Conservation (phyloP, 2,797 vertebrate genomes). For the Aeoliscus strigatus region DNA sequence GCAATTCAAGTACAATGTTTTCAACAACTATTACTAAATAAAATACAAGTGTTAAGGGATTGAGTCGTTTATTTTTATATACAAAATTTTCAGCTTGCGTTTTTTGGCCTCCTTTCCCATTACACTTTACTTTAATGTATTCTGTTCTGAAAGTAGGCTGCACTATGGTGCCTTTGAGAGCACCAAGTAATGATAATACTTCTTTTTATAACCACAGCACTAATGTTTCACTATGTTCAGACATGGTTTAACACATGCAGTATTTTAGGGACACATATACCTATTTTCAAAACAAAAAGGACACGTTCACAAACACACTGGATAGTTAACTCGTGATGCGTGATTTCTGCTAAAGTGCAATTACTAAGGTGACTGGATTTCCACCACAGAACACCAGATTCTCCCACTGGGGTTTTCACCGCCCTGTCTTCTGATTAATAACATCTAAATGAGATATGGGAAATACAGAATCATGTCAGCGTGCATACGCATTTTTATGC, state of each 20-base stretch:
- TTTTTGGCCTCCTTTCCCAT: constrained; percentile 10
- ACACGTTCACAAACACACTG: constrained; percentile 1
- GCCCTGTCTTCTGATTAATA: constrained; percentile 15
- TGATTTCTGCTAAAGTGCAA: constrained; percentile 1
- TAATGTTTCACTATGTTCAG: constrained; percentile 17
- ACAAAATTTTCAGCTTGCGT: constrained; percentile 35
- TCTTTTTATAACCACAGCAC: constrained; percentile 1
- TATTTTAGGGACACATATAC: constrained; percentile 6
- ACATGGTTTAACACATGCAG: constrained; percentile 7
- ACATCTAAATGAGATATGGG: constrained; percentile 16
- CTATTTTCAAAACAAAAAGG: constrained; percentile 1
- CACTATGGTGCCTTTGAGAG: constrained; percentile 8
- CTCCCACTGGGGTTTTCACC: constrained; percentile 12
- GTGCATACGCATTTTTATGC: constrained; percentile 2
- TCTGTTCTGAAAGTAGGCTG: constrained; percentile 29
- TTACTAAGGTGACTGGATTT: too few relatives aligned
- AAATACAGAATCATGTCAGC: constrained; percentile 6
- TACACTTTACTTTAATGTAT: constrained; percentile 30
- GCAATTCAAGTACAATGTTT: constrained; percentile 70
- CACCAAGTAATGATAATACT: constrained; percentile 14
- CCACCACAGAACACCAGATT: too few relatives aligned
- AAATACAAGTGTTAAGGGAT: constrained; percentile 69
- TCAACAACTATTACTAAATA: constrained; percentile 69
- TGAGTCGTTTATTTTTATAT: constrained; percentile 52
- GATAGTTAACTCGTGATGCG: constrained; percentile 24